phyloP scores from a whole-genome alignment of 2,113 vertebrate species.

The Heloderma charlesbogerti region DNA sequence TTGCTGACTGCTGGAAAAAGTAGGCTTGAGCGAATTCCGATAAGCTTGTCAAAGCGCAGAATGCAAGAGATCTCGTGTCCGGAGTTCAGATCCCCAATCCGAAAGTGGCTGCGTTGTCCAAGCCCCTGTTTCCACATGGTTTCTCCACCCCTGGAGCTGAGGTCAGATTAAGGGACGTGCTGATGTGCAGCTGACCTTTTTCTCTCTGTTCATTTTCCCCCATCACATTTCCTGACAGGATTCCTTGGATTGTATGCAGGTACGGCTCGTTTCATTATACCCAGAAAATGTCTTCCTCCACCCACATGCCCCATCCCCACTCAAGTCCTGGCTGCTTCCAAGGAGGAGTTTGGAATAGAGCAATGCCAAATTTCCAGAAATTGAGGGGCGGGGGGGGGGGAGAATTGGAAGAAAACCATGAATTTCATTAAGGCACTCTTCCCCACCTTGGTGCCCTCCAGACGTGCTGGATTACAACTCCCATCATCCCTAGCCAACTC shows the following conservation, averaged over 20 bases:
- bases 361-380: not conserved
- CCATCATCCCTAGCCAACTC: too few relatives aligned
- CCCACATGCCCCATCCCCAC: not conserved
- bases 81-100: not conserved
- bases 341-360: not conserved
- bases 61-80: not conserved
- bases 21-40: not conserved
- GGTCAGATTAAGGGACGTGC: constrained; percentile 1
- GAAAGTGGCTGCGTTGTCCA: not conserved
- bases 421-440: not conserved
- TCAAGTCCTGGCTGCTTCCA: constrained; percentile 27
- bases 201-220: constrained; percentile 63
- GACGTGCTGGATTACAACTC: too few relatives aligned
- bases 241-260: constrained; percentile 99
- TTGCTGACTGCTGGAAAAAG: not conserved
- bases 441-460: too few relatives aligned
- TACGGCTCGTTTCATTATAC: constrained; percentile 73
- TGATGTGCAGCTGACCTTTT: constrained; percentile 73
- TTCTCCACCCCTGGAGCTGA: not conserved
- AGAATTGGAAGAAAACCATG: not conserved
- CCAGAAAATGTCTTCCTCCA: not conserved
- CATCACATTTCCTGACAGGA: constrained; percentile 79
- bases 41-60: not conserved
- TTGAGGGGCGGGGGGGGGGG: not conserved
- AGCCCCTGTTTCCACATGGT: not conserved